Conservation (phyloP, 1,140 invertebrate species). For the Pomacea maculata region DNA sequence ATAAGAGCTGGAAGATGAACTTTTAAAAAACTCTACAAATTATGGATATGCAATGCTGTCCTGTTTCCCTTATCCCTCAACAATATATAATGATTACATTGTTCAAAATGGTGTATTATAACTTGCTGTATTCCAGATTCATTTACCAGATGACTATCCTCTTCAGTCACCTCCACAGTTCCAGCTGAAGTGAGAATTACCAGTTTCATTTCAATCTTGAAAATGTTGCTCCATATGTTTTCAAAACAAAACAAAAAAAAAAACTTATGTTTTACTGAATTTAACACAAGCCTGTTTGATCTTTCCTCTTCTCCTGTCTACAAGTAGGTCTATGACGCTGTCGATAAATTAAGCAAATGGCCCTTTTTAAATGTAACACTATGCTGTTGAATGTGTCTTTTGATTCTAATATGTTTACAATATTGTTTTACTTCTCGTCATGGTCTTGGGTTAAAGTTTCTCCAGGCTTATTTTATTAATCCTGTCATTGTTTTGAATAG, state of each 20-base stretch:
- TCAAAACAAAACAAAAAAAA: background rate
- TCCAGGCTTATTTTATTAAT: too few species aligned
- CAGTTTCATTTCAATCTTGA: constrained; percentile 1
- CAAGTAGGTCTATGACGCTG: too few species aligned
- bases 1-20: too few species aligned
- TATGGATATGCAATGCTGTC: background rate
- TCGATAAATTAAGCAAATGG: too few species aligned
- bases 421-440: background rate
- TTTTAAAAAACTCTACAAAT: background rate
- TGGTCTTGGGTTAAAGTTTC: too few species aligned
- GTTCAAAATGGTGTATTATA: background rate
- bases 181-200: constrained; percentile 67
- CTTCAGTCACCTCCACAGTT: constrained; percentile 73
- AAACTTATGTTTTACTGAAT: background rate
- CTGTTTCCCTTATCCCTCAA: background rate
- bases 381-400: background rate
- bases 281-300: too few species aligned
- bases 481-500: too few species aligned
- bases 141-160: constrained; percentile 75
- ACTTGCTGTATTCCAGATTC: constrained; percentile 67
- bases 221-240: background rate
- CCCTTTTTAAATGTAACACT: too few species aligned
- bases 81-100: background rate
- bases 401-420: background rate
- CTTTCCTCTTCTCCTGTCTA: too few species aligned